phyloP scores from a whole-genome alignment of 1,140 invertebrate genomes.

The Dinoponera quadriceps region DNA sequence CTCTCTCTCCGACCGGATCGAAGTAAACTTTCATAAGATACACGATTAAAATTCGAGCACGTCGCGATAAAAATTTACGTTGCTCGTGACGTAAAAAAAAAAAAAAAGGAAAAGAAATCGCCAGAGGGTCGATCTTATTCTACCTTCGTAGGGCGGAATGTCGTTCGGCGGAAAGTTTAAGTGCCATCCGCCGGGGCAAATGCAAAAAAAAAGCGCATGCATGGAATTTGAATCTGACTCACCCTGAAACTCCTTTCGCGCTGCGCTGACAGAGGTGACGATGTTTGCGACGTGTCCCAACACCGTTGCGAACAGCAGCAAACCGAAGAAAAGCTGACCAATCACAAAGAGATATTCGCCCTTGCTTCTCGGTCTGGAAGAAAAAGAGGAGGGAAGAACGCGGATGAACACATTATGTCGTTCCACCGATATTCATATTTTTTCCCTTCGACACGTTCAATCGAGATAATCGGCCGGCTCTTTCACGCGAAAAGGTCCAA shows the following conservation, averaged over 20 bases:
- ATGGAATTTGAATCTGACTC: slow-evolving; percentile 80
- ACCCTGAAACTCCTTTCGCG: slow-evolving; percentile 98
- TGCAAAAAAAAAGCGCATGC: slow-evolving; percentile 1
- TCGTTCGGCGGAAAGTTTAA: slow-evolving; percentile 11
- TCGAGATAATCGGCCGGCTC: background rate
- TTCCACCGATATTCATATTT: background rate
- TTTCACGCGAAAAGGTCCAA: background rate
- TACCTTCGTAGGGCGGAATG: slow-evolving; percentile 24
- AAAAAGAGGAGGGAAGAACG: slow-evolving; percentile 21
- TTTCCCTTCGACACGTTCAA: background rate
- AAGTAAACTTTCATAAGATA: slow-evolving; percentile 33
- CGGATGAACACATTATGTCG: too few relatives aligned
- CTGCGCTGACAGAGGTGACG: slow-evolving; percentile 97
- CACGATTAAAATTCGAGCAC: background rate
- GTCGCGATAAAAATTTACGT: slow-evolving; percentile 35
- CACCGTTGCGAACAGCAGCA: slow-evolving; percentile 96
- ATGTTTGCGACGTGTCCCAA: slow-evolving; percentile 98
- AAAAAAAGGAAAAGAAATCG: background rate
- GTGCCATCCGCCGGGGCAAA: background rate
- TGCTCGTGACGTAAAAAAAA: background rate
- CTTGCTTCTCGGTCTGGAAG: slow-evolving; percentile 91
- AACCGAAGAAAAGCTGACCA: slow-evolving; percentile 94
- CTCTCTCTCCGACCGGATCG: background rate
- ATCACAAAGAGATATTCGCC: slow-evolving; percentile 97
- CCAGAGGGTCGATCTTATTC: slow-evolving; percentile 14